phyloP scores from a whole-genome alignment of 2,888 invertebrate genomes.

The Acheta domesticus region DNA sequence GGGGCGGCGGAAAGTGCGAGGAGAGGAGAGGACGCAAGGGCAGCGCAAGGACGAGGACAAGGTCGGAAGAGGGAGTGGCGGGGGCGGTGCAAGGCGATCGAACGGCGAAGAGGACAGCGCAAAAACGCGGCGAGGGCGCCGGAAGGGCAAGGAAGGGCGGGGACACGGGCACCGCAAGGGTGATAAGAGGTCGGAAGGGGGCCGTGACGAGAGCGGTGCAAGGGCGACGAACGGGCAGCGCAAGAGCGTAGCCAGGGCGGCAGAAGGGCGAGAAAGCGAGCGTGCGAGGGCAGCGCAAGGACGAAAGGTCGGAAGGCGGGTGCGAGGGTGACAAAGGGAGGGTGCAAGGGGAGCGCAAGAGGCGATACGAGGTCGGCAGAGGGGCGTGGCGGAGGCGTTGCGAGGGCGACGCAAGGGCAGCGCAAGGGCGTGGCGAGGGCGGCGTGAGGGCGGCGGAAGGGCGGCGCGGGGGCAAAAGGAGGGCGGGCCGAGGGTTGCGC shows the following conservation, averaged over 20 bases:
- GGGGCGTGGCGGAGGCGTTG: neutral
- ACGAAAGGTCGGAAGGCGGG: neutral
- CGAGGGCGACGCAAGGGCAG: neutral
- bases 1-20: neutral
- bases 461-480: neutral
- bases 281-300: neutral
- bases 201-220: neutral
- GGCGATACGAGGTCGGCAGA: neutral
- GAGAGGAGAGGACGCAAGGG: no score
- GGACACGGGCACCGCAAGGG: neutral
- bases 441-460: neutral
- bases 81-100: neutral
- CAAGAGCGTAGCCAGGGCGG: neutral
- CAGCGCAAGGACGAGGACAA: no score
- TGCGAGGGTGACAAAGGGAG: neutral
- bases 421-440: neutral
- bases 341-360: neutral
- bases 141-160: neutral
- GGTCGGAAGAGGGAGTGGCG: neutral
- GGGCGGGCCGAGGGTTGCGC: no score
- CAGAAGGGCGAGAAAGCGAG: neutral
- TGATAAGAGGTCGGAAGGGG: neutral
- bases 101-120: no score
- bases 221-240: neutral
- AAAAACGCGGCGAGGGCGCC: neutral